A percentile compares a stretch with the other conserved stretches of the same genome.
phyloP scores from a whole-genome alignment of 2,113 vertebrate species.

The Sphaerodactylus townsendi region DNA sequence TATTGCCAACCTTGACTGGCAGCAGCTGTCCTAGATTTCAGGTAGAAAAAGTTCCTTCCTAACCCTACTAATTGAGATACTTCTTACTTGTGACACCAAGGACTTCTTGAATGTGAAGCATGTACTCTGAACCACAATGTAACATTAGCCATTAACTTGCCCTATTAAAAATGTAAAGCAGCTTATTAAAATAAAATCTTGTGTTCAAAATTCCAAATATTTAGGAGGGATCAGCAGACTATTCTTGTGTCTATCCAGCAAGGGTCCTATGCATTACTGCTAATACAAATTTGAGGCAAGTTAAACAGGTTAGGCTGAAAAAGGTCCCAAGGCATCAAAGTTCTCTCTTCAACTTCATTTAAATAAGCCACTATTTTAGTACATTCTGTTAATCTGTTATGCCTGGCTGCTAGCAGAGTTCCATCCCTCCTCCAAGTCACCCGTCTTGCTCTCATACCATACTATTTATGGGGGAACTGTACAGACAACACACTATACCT shows the following conservation, averaged over 20 bases:
- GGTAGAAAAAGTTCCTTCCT: no score
- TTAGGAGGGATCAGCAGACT: background rate
- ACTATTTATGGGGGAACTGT: background rate
- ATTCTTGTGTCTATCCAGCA: background rate
- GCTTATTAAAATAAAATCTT: no score
- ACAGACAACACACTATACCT: background rate
- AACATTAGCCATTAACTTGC: background rate
- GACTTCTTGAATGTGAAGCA: no score
- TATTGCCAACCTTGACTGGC: no score
- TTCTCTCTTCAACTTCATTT: background rate
- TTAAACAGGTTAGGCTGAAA: background rate
- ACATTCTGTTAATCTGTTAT: background rate
- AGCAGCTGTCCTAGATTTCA: no score
- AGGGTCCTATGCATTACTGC: background rate
- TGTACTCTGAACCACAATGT: no score
- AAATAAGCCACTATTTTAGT: conserved; percentile 1
- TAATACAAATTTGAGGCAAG: background rate
- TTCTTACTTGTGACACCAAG: no score
- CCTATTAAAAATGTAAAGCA: background rate
- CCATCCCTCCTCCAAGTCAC: background rate
- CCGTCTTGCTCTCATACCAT: background rate
- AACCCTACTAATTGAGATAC: no score
- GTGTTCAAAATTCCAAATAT: background rate
- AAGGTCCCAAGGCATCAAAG: background rate
- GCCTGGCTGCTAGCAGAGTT: background rate